These are phyloP conservation scores for Pasiphila rectangulata DNA, from an alignment of 2,888 invertebrate species.

Conservation along the genomic window DNA sequence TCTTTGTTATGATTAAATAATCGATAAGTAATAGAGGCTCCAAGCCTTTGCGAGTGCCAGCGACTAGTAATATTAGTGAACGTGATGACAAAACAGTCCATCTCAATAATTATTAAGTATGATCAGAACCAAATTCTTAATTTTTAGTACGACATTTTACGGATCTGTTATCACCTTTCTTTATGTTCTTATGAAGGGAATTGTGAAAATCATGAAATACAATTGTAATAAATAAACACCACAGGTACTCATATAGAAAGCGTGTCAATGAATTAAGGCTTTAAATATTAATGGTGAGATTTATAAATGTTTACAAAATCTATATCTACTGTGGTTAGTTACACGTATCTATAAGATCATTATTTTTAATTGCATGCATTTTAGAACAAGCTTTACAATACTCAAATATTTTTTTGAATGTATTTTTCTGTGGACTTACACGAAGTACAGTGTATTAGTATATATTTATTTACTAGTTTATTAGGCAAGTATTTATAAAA, in stretches of 20 bases:
- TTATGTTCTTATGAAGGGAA: too few species aligned
- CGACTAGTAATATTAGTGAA: too few species aligned
- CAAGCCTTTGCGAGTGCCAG: too few species aligned
- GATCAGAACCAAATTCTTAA: too few species aligned
- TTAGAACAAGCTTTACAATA: slow-evolving; percentile 11
- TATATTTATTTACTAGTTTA: background rate
- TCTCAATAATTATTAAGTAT: too few species aligned
- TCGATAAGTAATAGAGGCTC: too few species aligned
- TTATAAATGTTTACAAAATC: slow-evolving; percentile 7
- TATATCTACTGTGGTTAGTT: background rate
- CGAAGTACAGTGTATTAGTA: too few species aligned
- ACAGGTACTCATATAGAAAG: slow-evolving; percentile 24
- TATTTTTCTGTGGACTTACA: slow-evolving; percentile 3
- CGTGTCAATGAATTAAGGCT: slow-evolving; percentile 47
- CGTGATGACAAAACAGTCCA: too few species aligned
- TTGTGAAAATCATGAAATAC: too few species aligned
- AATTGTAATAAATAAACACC: background rate
- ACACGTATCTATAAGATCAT: background rate
- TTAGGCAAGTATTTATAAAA: slow-evolving; percentile 1
- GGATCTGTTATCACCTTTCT: too few species aligned
- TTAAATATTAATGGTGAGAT: slow-evolving; percentile 33
- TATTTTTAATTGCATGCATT: background rate
- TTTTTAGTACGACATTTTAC: too few species aligned
- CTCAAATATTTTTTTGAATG: slow-evolving; percentile 10
- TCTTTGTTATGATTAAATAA: too few species aligned